phyloP scores from a whole-genome alignment of 2,888 invertebrate species.

The Melieria crassipennis region DNA sequence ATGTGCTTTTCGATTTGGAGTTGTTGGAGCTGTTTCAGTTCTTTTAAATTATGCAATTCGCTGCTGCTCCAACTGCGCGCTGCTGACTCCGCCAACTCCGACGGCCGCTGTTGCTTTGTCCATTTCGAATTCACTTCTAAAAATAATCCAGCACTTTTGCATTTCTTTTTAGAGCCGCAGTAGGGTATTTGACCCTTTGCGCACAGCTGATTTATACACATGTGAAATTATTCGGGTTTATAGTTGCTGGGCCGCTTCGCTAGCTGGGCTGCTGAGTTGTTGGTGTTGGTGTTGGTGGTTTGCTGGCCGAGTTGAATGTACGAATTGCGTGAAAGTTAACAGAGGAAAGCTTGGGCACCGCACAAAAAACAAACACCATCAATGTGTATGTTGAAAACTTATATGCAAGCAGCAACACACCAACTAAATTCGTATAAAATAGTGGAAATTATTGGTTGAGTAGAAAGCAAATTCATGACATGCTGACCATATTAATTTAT shows the following conservation, averaged over 20 bases:
- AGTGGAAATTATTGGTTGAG: slow-evolving; percentile 29
- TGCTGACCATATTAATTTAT: slow-evolving; percentile 52
- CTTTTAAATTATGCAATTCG: neutral
- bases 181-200: slow-evolving; percentile 37
- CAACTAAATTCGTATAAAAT: too few species aligned
- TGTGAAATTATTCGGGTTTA: slow-evolving; percentile 51
- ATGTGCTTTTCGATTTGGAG: neutral
- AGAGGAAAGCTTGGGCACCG: neutral
- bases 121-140: neutral
- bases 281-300: too few species aligned
- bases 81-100: too few species aligned
- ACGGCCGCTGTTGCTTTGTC: neutral
- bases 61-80: neutral
- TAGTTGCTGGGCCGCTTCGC: neutral
- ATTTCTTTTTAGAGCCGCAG: neutral
- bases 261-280: too few species aligned
- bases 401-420: too few species aligned
- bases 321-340: slow-evolving; percentile 58
- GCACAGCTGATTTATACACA: slow-evolving; percentile 56
- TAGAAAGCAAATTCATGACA: slow-evolving; percentile 42
- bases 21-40: neutral
- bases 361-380: neutral
- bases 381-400: neutral
- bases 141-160: slow-evolving; percentile 4
- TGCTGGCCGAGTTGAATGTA: slow-evolving; percentile 50